Evolutionary conservation across 2,113 vertebrate species (phyloP), one percentile per base, ranked within the genome.

Genomic region (Gobio gobio): DNA sequence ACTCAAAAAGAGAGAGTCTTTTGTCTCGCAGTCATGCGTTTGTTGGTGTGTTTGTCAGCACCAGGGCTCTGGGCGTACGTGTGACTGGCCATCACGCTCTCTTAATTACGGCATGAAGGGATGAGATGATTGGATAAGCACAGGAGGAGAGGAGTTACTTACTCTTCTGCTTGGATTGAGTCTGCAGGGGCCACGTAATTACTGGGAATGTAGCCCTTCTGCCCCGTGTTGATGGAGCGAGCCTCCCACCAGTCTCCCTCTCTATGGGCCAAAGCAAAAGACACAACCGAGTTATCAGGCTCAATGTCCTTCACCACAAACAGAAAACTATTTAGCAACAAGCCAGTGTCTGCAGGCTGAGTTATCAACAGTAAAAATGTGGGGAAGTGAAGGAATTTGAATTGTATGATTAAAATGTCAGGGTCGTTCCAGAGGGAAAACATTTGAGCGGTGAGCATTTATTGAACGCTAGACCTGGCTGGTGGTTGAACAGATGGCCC

Each of bases 171-270:
- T 92, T 99, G 98, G 92, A 99, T 99, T 88, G 98, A 99, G 93
- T 99, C 98, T 64, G 98, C 98, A 83, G 98, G 98, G 88, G 98
- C 98, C 89, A 99, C 98, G 2, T 99, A 99, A 94, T 99, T 99
- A 91, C 98, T 99, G 64, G 98, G 98, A 93, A 99, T 99, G 92
- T 99, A 99, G 90, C 98, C 98, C 59, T 95, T 99, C 93, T 97
- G 98, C 91, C 97, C 98, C 0, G 97, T 99, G 92, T 97, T 98
- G 93, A 99, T 99, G 90, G 98, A 99, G 90, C 97, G 95, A 80
- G 98, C 98, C 96, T 99, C 98, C 98, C 98, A 99, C 98, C 98
- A 99, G 94, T 99, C 98, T 91, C 98, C 98, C 93, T 99, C 98
- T 90, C 98, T 99, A 92, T 88, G 26, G 43, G 66, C 58, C 22